A percentile compares a stretch with the other conserved stretches of the same genome.
Conservation (phyloP, 2,113 vertebrate species). For the Anthoscopus minutus region DNA sequence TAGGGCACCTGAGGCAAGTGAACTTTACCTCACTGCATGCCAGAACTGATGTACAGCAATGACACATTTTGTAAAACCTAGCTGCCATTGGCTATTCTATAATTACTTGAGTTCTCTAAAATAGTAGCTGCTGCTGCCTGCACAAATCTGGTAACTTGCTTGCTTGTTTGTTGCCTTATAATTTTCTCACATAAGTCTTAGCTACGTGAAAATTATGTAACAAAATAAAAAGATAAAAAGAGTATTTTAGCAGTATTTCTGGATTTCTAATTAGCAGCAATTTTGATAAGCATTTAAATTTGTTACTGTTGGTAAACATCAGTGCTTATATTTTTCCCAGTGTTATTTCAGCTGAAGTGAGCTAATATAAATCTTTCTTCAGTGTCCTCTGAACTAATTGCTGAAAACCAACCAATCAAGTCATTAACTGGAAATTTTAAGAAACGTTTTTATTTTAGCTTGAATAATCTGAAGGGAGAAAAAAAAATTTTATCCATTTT, state of each 20-base stretch:
- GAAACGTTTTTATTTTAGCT: background rate
- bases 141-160: background rate
- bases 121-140: background rate
- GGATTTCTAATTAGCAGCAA: background rate
- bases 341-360: background rate
- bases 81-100: background rate
- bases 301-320: background rate
- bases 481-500: background rate
- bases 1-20: background rate
- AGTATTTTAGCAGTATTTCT: background rate
- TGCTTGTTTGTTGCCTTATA: background rate
- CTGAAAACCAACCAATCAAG: background rate
- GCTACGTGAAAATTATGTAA: background rate
- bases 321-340: background rate
- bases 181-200: background rate
- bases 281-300: background rate
- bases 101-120: background rate
- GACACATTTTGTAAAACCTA: background rate
- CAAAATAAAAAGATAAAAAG: background rate
- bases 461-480: background rate
- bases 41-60: background rate
- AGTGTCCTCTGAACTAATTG: background rate
- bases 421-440: background rate
- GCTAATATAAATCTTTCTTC: background rate
- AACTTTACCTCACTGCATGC: background rate